Evolutionary conservation across 35 echinoderm and acorn worm genomes (phyloP).

Genomic region (Patiria miniata): DNA sequence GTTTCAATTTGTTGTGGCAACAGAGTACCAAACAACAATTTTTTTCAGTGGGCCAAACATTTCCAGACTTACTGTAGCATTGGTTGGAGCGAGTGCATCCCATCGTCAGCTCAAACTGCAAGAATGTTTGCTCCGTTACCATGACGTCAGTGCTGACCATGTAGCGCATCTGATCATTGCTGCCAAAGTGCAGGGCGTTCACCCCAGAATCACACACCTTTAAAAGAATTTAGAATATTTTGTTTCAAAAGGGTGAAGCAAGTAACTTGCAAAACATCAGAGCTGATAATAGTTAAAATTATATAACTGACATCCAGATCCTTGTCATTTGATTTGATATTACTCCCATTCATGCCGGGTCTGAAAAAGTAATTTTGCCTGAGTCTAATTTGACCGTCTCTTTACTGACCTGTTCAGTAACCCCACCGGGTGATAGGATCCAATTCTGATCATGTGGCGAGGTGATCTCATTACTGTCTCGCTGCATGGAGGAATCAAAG

Average conservation of each 20-base stretch:
- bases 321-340: too few relatives aligned
- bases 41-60: too few relatives aligned
- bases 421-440: constrained; percentile 88
- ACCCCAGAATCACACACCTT: constrained; percentile 83
- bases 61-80: constrained; percentile 77
- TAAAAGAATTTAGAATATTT: too few relatives aligned
- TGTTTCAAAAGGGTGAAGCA: too few relatives aligned
- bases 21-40: too few relatives aligned
- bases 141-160: constrained; percentile 83
- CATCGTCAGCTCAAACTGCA: constrained; percentile 95
- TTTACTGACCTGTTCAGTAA: constrained; percentile 68
- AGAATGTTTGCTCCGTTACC: constrained; percentile 72
- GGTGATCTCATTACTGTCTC: constrained; percentile 67
- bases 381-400: too few relatives aligned
- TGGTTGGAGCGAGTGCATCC: constrained; percentile 49
- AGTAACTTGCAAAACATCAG: too few relatives aligned
- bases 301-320: too few relatives aligned
- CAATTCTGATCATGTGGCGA: constrained; percentile 87
- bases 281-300: too few relatives aligned
- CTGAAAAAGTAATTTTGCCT: too few relatives aligned
- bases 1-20: too few relatives aligned
- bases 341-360: too few relatives aligned
- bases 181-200: constrained; percentile 79
- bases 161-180: constrained; percentile 81
- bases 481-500: constrained; percentile 72